Base-by-base conservation (phyloP, 2,888 invertebrate species). In the Lacanobia wlatinum region DNA sequence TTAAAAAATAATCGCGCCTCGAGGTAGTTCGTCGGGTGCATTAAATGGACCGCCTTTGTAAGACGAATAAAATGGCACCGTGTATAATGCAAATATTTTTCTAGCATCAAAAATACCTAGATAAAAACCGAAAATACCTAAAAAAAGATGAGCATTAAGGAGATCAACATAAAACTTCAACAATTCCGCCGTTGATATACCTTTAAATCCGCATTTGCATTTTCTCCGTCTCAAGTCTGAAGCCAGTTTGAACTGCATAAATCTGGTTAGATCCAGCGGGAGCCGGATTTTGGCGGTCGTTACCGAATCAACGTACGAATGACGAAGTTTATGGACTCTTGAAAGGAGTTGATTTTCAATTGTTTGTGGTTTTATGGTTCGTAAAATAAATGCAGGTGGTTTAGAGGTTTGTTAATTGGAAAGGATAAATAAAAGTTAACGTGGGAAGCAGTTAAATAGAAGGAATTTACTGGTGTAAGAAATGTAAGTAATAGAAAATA, bases 241-340 rank as follows among this genome's bases (percentile, higher is more conserved):
- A 87, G 84, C 84, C 82, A 81, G 86, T 85, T 86, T 86, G 84
- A 89, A 90, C 89, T 89, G 90, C 88, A 91, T 90, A 91, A 92
- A 92, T 91, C 91, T 88, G 77, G 90, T 89, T 87, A 87, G 86
- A 92, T 90, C 90, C 88, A 80, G 83, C 78, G 76, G 82, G 73
- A 73, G 78, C 82, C 83, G 86, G 89, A 89, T 89, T 90, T 82
- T 60, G 83, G 74, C 73, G 84, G 84, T 83, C 82, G 82, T 84
- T 82, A 84, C 83, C 60, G 76, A 77, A 72, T 81, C 81, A 69
- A 68, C 71, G 66, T 53, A 62, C 18, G 70, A 77, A 72, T 77
- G 68, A 72, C 21, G 52, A 70, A 71, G 16, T 83, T 74, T 63
- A 60, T 65, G 40, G 55, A 56, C 43, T 56, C 68, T 68, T 53